Conservation (phyloP, 2,113 vertebrate species). For the Takifugu flavidus region DNA sequence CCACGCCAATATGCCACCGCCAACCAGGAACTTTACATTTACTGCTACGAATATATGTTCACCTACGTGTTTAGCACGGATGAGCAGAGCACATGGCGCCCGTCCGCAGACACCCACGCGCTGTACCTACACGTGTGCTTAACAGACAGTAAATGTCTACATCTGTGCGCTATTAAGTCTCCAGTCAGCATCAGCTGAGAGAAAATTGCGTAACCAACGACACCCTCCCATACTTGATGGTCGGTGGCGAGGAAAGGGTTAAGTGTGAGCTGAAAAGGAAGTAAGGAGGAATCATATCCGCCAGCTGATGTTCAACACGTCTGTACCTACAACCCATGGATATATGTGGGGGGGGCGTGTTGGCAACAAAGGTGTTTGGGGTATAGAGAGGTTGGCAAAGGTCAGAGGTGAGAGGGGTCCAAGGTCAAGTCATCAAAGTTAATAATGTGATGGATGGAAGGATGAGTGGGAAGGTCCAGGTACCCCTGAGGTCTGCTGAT, state of each 20-base stretch:
- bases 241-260: background rate
- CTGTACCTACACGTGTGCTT: too few species aligned
- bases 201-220: too few species aligned
- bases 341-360: background rate
- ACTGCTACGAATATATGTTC: too few species aligned
- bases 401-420: slow-evolving; percentile 33
- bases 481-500: slow-evolving; percentile 24
- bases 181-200: too few species aligned
- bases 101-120: too few species aligned
- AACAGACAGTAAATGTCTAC: too few species aligned
- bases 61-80: too few species aligned
- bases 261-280: background rate
- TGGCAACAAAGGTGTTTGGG: slow-evolving; percentile 5
- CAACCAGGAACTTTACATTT: too few species aligned
- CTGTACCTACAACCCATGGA: slow-evolving; percentile 4
- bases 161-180: too few species aligned
- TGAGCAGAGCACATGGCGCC: too few species aligned
- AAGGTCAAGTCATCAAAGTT: slow-evolving; percentile 48
- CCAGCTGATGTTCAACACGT: slow-evolving; percentile 20
- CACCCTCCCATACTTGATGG: too few species aligned
- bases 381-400: slow-evolving; percentile 7
- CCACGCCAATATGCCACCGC: too few species aligned
- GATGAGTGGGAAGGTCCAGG: slow-evolving; percentile 34
- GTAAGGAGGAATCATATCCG: background rate
- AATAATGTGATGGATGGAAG: slow-evolving; percentile 38